These are phyloP conservation scores for Eublepharis macularius DNA, from an alignment of 2,113 vertebrate species.

Conservation along the genomic window DNA sequence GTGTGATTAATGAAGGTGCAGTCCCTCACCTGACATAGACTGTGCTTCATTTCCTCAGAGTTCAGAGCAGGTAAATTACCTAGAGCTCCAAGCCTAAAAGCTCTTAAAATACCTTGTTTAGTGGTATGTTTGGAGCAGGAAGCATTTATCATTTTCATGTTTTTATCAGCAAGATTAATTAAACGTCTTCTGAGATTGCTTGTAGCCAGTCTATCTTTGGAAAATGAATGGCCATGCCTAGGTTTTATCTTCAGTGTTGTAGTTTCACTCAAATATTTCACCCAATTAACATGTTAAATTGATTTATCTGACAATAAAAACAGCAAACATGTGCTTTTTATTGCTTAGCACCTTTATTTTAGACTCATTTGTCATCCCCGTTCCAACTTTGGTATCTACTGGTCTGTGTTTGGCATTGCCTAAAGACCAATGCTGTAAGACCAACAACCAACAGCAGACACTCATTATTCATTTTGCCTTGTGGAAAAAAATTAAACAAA, in stretches of 20 bases:
- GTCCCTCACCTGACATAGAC: slow-evolving; percentile 27
- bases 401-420: background rate
- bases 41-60: slow-evolving; percentile 54
- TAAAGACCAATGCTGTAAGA: background rate
- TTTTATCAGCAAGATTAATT: slow-evolving; percentile 65
- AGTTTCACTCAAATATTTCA: slow-evolving; percentile 37
- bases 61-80: slow-evolving; percentile 43
- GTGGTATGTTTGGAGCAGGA: slow-evolving; percentile 39
- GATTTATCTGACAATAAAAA: slow-evolving; percentile 29
- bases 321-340: slow-evolving; percentile 10
- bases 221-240: slow-evolving; percentile 11
- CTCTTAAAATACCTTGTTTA: slow-evolving; percentile 33
- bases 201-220: slow-evolving; percentile 40
- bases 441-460: background rate
- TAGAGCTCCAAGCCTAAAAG: slow-evolving; percentile 26
- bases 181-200: slow-evolving; percentile 33
- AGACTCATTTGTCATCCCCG: slow-evolving; percentile 25
- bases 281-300: slow-evolving; percentile 28
- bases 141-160: slow-evolving; percentile 50
- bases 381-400: background rate
- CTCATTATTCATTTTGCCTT: background rate
- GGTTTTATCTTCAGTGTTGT: slow-evolving; percentile 34
- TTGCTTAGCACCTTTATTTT: background rate
- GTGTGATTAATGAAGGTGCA: slow-evolving; percentile 55
- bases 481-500: background rate